Percentiles rank a stretch among this genome's conserved stretches.
phyloP scores from a whole-genome alignment of 2,113 vertebrate species.

The Mus pahari region DNA sequence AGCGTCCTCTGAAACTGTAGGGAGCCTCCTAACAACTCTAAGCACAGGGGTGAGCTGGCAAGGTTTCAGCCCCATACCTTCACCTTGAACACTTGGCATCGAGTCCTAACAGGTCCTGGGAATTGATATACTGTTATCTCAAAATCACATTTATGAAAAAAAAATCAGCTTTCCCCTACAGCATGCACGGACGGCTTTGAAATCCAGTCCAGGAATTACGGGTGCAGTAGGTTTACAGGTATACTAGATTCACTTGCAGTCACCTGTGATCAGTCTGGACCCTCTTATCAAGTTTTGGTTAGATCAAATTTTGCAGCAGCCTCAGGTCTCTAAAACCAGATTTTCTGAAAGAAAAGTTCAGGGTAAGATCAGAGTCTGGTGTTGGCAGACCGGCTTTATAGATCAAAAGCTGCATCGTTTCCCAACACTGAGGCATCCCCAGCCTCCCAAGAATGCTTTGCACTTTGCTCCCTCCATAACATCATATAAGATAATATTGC shows the following conservation, averaged over 20 bases:
- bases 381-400: conserved; percentile 40
- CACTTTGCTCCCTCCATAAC: conserved; percentile 1
- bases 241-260: background rate
- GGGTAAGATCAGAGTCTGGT: conserved; percentile 39
- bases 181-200: background rate
- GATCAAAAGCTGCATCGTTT: conserved; percentile 43
- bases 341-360: conserved; percentile 60
- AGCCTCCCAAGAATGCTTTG: conserved; percentile 17
- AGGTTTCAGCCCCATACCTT: background rate
- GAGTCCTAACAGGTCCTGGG: conserved; percentile 1
- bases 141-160: background rate
- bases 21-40: background rate
- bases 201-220: conserved; percentile 30
- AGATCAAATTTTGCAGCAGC: conserved; percentile 44
- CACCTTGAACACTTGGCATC: background rate
- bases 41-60: background rate
- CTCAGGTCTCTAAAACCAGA: conserved; percentile 25
- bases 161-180: background rate
- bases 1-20: background rate
- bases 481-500: conserved; percentile 58
- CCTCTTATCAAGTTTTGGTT: conserved; percentile 59
- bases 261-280: background rate
- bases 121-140: conserved; percentile 30
- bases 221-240: background rate
- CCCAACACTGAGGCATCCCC: conserved; percentile 28